phyloP scores from a whole-genome alignment of 2,797 vertebrate genomes.

The Gadopsis marmoratus region DNA sequence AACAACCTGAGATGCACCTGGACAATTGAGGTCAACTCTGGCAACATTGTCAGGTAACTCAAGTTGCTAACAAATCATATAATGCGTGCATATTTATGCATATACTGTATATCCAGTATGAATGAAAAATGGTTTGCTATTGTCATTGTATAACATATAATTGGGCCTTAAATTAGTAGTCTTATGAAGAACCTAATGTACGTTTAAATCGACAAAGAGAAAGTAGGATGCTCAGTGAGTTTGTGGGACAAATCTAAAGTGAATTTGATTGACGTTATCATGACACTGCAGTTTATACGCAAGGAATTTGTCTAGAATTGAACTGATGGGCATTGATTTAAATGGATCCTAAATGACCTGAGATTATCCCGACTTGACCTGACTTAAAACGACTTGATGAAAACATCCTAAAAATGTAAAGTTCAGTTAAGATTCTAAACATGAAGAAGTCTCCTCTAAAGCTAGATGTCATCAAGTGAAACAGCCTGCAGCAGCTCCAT shows the following conservation, averaged over 20 bases:
- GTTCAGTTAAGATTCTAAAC: conserved; percentile 42
- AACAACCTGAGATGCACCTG: conserved; percentile 97
- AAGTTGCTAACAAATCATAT: neutral
- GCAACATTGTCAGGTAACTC: conserved; percentile 96
- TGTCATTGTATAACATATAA: neutral
- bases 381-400: conserved; percentile 18
- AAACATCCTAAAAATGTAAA: conserved; percentile 30
- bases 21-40: conserved; percentile 95
- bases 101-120: neutral
- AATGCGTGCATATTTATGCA: neutral
- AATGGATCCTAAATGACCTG: conserved; percentile 28
- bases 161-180: neutral
- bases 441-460: conserved; percentile 38
- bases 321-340: conserved; percentile 21
- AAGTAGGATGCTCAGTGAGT: neutral
- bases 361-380: conserved; percentile 31
- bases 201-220: neutral
- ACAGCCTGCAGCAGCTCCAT: conserved; percentile 57
- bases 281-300: conserved; percentile 17
- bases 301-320: neutral
- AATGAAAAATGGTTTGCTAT: neutral
- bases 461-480: conserved; percentile 53
- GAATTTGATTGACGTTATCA: conserved; percentile 25
- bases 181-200: neutral
- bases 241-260: neutral